Evolutionary conservation across 2,113 vertebrate genomes (phyloP).

Genomic region (Oenanthe oenanthe): DNA sequence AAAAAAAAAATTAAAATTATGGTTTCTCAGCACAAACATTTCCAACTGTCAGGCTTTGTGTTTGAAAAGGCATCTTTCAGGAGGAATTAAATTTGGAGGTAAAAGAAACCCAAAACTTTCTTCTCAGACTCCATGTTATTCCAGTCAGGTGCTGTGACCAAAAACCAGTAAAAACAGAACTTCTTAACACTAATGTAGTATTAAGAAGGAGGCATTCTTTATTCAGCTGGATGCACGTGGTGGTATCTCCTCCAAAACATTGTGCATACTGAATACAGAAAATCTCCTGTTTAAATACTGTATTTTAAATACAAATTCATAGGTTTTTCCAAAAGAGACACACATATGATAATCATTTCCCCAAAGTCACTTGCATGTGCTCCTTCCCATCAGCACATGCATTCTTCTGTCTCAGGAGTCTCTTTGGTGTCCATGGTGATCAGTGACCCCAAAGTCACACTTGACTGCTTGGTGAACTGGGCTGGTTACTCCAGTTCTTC

Average conservation of each 20-base stretch:
- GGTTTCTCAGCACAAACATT: background rate
- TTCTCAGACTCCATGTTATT: background rate
- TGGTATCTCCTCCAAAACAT: background rate
- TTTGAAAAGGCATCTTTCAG: background rate
- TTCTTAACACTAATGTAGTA: background rate
- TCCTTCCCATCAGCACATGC: background rate
- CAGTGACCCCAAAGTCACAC: accelerated
- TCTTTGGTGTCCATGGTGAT: background rate
- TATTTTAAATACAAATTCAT: background rate
- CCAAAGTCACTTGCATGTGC: background rate
- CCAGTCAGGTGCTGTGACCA: background rate
- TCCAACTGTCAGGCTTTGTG: background rate
- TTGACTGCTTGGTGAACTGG: background rate
- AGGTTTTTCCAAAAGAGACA: background rate
- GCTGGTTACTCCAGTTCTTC: background rate
- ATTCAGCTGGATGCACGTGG: accelerated
- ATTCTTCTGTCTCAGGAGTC: background rate
- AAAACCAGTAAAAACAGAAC: background rate
- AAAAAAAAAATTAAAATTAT: background rate
- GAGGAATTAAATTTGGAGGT: background rate
- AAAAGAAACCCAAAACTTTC: background rate
- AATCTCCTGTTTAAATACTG: background rate
- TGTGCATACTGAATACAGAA: accelerated
- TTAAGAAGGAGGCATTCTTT: background rate
- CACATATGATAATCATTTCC: background rate